These are phyloP conservation scores for Amiota communis DNA, from an alignment of 2,888 invertebrate genomes.

Conservation along the genomic window DNA sequence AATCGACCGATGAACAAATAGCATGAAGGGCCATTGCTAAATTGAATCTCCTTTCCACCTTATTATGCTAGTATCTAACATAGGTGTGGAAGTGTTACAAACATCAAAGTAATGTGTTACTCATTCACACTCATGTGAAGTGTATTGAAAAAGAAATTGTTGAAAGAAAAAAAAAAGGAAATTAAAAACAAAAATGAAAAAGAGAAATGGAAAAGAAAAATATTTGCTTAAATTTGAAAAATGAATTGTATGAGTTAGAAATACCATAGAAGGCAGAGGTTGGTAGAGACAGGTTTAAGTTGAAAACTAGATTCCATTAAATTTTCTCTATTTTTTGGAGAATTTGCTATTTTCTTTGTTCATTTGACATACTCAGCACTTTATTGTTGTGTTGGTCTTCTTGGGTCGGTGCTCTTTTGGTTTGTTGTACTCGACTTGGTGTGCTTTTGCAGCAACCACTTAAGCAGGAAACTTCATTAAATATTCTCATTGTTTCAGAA, in stretches of 20 bases:
- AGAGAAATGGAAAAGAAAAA: background rate
- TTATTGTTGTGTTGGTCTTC: background rate
- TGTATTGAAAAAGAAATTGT: too few relatives aligned
- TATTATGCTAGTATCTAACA: too few relatives aligned
- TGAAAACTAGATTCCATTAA: background rate
- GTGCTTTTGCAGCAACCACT: constrained; percentile 1
- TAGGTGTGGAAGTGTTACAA: too few relatives aligned
- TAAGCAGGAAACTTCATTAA: constrained; percentile 46
- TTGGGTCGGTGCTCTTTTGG: background rate
- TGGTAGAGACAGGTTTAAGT: background rate
- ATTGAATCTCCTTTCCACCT: too few relatives aligned
- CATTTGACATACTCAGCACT: too few relatives aligned
- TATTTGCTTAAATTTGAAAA: constrained; percentile 11
- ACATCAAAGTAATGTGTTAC: too few relatives aligned
- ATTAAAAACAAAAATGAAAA: background rate
- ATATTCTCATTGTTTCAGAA: constrained; percentile 50
- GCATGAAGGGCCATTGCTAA: too few relatives aligned
- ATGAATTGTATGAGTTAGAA: background rate
- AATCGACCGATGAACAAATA: too few relatives aligned
- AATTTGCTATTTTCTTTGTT: background rate
- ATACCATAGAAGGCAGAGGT: too few relatives aligned
- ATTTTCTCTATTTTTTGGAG: background rate
- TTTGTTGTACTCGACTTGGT: too few relatives aligned
- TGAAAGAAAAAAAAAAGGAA: too few relatives aligned
- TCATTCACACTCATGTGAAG: too few relatives aligned